Conservation (phyloP, 2,888 invertebrate species). For the Acrobasis consociella region DNA sequence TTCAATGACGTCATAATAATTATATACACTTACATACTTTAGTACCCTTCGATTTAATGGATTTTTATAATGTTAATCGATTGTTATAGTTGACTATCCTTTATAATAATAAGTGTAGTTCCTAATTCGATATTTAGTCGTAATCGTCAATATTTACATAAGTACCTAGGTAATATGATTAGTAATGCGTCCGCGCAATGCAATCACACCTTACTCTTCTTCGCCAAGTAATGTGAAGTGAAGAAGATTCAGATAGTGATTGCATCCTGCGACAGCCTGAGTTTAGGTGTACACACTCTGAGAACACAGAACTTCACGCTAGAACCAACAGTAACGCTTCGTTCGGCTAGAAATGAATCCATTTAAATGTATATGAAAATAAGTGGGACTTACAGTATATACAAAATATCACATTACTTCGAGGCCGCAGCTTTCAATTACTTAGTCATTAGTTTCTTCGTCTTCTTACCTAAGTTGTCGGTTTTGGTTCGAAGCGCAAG, state of each 20-base stretch:
- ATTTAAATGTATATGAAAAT: slow-evolving; percentile 83
- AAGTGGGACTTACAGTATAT: slow-evolving; percentile 82
- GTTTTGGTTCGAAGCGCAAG: slow-evolving; percentile 73
- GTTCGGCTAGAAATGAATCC: slow-evolving; percentile 75
- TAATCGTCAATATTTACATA: slow-evolving; percentile 74
- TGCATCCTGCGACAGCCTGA: slow-evolving; percentile 42
- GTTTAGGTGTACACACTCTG: slow-evolving; percentile 48
- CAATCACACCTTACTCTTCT: slow-evolving; percentile 28
- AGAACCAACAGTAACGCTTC: slow-evolving; percentile 68
- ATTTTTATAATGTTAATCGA: slow-evolving; percentile 70
- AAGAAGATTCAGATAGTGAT: slow-evolving; percentile 34
- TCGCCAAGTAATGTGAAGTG: slow-evolving; percentile 26
- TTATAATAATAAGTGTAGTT: slow-evolving; percentile 56
- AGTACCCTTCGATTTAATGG: slow-evolving; percentile 80
- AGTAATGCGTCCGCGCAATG: slow-evolving; percentile 39
- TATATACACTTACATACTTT: slow-evolving; percentile 78
- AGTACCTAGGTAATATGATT: slow-evolving; percentile 62
- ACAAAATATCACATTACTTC: slow-evolving; percentile 83
- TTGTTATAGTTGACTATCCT: slow-evolving; percentile 71
- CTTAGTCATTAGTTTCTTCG: slow-evolving; percentile 75
- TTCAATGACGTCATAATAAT: slow-evolving; percentile 68
- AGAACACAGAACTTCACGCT: slow-evolving; percentile 51
- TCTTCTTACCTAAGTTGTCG: slow-evolving; percentile 74
- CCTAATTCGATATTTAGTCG: slow-evolving; percentile 64
- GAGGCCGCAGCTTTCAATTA: slow-evolving; percentile 82